A percentile compares a stretch with the other conserved stretches of the same genome.
These are phyloP conservation scores for Corythucha ciliata DNA, from an alignment of 2,888 invertebrate species.

Conservation along the genomic window DNA sequence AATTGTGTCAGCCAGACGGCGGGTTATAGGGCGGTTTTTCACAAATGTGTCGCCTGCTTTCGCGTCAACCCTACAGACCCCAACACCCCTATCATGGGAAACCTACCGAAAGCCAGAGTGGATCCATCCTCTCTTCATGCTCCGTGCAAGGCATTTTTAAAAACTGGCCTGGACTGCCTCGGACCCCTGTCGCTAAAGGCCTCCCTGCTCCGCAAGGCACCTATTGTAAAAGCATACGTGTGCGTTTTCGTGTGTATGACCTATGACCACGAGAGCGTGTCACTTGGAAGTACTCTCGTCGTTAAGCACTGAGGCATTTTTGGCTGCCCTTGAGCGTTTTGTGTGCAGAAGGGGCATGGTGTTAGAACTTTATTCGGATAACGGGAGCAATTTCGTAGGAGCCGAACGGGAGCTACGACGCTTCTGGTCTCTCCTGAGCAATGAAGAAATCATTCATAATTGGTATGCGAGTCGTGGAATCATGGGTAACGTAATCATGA, in stretches of 20 bases:
- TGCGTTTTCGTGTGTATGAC: background rate
- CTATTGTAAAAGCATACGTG: background rate
- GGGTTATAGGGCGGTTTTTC: too few relatives aligned
- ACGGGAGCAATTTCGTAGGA: background rate
- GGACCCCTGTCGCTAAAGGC: background rate
- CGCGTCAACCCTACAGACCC: background rate
- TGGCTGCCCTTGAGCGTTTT: background rate
- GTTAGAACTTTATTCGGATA: background rate
- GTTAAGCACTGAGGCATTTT: background rate
- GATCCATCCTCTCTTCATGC: background rate
- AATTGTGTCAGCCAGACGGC: background rate
- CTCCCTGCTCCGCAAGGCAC: background rate
- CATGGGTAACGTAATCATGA: background rate
- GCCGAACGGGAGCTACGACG: background rate
- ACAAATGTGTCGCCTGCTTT: background rate
- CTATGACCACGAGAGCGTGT: background rate
- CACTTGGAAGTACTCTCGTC: background rate
- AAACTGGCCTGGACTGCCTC: background rate
- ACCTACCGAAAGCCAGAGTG: background rate
- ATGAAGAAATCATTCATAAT: background rate
- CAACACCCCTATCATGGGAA: background rate
- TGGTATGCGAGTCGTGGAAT: background rate
- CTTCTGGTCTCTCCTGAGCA: background rate
- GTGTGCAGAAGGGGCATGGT: background rate
- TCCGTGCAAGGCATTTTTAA: too few relatives aligned